Evolutionary conservation across 2,113 vertebrate genomes (phyloP).

Genomic region (Acanthochromis polyacanthus): DNA sequence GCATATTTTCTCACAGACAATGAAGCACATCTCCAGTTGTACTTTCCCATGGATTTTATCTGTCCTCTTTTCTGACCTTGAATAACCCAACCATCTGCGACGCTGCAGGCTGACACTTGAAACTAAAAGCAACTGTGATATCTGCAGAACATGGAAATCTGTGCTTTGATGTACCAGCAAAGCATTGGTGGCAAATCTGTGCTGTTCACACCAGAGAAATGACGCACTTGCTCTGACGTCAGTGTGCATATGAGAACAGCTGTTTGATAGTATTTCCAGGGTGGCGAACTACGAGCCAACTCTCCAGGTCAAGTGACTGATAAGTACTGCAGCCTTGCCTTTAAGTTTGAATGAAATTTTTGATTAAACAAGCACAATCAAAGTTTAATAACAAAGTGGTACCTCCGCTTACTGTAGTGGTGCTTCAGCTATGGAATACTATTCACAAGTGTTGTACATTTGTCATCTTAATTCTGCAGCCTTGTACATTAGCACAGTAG

Average conservation of each 20-base stretch:
- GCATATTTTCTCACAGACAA: conserved; percentile 33
- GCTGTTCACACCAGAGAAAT: conserved; percentile 15
- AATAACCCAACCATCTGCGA: conserved; percentile 44
- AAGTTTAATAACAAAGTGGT: neutral
- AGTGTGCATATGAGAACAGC: neutral
- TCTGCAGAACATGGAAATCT: neutral
- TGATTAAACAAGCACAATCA: no score
- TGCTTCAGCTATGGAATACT: no score
- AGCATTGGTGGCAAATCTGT: neutral
- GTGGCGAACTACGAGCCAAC: neutral
- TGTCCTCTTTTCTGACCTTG: conserved; percentile 35
- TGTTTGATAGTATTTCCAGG: neutral
- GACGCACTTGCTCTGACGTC: conserved; percentile 11
- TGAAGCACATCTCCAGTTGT: conserved; percentile 35
- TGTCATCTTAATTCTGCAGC: neutral
- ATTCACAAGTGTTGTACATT: no score
- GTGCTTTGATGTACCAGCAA: conserved; percentile 17
- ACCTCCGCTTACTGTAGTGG: neutral
- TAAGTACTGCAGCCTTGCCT: neutral
- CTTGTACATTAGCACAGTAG: neutral
- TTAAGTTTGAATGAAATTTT: no score
- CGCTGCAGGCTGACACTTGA: conserved; percentile 15
- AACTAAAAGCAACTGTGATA: neutral
- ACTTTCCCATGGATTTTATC: conserved; percentile 42
- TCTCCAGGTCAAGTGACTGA: neutral